Base-by-base conservation (phyloP, 2,113 vertebrate genomes). In the Boleophthalmus pectinirostris region DNA sequence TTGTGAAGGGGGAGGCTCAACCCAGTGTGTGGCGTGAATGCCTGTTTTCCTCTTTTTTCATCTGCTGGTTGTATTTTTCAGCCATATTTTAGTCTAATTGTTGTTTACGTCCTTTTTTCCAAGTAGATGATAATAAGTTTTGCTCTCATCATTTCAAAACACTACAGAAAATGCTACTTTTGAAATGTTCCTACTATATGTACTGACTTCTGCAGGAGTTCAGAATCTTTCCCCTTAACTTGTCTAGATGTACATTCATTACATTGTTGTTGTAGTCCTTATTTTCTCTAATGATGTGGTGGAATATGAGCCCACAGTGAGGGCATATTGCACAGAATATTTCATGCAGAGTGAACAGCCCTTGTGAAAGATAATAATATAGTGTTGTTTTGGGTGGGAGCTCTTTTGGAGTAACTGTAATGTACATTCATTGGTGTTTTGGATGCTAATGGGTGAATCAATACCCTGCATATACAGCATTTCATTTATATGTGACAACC, bases 81-180 rank as follows among this genome's bases (percentile, higher is more conserved):
- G 53, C 56, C 56, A 23, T 46, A 66, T 77, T 83, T 23, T 51
- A 25, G 58, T 77, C 77, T 21, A 77, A 83, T 70, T 61, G 51
- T 66, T 79, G 72, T 78, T 61, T 64, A 21, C 51, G 21, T 21
- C 71, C 7, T 11, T 81, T 49, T 56, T 18, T 72, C 57, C 38
- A 43, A 43, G 38, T 68, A 61, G 29, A 61, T 49, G 14, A 38
- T 66, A 82, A 85, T 85, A 74, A 78, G 72, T 74, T 64, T 64
- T 64, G 15, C 61, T n/a, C 60, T 35, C 0, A 20, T 51, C 20
- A 18, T 20, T 13, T 51, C 51, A 9, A 54, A 54, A 54, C 20
- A 20, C 51, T 5, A 53, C 51, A 53, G 3, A 21, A 54, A 18
- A n/a, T 21, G 51, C 12, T 47, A 47, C 46, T 47, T 43, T 47